Conservation (phyloP, 2,797 vertebrate genomes). For the Emys orbicularis region DNA sequence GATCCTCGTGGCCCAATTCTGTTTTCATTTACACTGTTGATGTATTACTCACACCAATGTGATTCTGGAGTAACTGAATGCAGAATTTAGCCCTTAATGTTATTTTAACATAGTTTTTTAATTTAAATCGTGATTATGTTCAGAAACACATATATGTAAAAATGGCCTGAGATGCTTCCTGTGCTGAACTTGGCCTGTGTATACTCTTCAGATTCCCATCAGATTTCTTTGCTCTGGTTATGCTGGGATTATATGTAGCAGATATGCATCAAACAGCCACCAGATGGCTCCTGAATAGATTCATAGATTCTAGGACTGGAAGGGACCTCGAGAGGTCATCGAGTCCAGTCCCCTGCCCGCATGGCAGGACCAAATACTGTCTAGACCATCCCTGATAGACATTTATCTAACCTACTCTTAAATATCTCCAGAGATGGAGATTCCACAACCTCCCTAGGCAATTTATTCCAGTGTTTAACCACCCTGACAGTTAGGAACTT, state of each 20-base stretch:
- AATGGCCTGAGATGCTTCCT: not conserved
- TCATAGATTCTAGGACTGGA: too few relatives aligned
- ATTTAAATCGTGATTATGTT: not conserved
- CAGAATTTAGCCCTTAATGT: not conserved
- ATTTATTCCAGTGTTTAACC: too few relatives aligned
- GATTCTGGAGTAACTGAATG: not conserved
- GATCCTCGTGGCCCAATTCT: not conserved
- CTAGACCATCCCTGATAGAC: too few relatives aligned
- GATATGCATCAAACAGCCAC: constrained; percentile 50
- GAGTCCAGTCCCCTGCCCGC: too few relatives aligned
- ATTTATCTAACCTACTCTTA: too few relatives aligned
- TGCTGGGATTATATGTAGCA: not conserved
- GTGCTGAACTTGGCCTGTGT: not conserved
- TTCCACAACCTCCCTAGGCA: too few relatives aligned
- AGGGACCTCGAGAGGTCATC: too few relatives aligned
- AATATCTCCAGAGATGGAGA: too few relatives aligned
- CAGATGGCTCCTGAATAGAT: constrained; percentile 70
- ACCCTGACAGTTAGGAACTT: too few relatives aligned
- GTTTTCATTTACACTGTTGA: not conserved
- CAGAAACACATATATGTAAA: not conserved
- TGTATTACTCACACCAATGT: not conserved
- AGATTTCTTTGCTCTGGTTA: not conserved
- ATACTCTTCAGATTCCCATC: not conserved
- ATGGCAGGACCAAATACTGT: too few relatives aligned
- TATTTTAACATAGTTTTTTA: not conserved